These are phyloP conservation scores for Endomychus coccineus DNA, from an alignment of 2,888 invertebrate genomes.

Conservation along the genomic window DNA sequence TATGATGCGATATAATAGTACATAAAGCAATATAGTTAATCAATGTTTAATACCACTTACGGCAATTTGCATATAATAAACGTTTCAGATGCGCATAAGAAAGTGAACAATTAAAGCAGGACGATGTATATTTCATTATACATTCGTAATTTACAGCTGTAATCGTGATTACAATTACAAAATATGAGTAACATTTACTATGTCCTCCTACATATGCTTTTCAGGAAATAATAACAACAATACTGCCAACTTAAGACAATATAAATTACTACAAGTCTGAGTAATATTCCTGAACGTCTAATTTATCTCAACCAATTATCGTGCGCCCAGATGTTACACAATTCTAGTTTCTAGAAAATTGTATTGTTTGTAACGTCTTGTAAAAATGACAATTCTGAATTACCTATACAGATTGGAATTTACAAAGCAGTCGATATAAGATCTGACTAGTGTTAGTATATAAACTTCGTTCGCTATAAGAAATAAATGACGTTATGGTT, in stretches of 20 bases:
- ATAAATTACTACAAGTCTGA: slow-evolving; percentile 38
- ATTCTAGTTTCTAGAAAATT: too few relatives aligned
- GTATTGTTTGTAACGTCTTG: too few relatives aligned
- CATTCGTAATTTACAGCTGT: slow-evolving; percentile 36
- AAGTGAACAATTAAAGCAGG: slow-evolving; percentile 5
- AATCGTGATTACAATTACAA: slow-evolving; percentile 44
- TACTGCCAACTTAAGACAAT: slow-evolving; percentile 41
- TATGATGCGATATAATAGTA: not conserved
- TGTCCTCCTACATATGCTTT: slow-evolving; percentile 40
- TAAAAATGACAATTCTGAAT: too few relatives aligned
- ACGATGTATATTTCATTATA: slow-evolving; percentile 29
- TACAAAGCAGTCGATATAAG: too few relatives aligned
- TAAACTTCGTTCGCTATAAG: too few relatives aligned
- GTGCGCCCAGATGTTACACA: too few relatives aligned
- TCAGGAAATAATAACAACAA: slow-evolving; percentile 42
- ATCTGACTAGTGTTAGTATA: too few relatives aligned
- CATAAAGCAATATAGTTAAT: not conserved
- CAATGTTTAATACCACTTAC: slow-evolving; percentile 22
- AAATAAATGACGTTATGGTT: too few relatives aligned
- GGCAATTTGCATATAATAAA: slow-evolving; percentile 32
- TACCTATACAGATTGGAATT: too few relatives aligned
- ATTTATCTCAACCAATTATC: slow-evolving; percentile 42
- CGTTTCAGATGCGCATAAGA: slow-evolving; percentile 18
- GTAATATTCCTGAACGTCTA: slow-evolving; percentile 38
- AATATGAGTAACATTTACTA: slow-evolving; percentile 42